Conservation (phyloP, 1,140 invertebrate genomes). For the Heliconius hermathena region DNA sequence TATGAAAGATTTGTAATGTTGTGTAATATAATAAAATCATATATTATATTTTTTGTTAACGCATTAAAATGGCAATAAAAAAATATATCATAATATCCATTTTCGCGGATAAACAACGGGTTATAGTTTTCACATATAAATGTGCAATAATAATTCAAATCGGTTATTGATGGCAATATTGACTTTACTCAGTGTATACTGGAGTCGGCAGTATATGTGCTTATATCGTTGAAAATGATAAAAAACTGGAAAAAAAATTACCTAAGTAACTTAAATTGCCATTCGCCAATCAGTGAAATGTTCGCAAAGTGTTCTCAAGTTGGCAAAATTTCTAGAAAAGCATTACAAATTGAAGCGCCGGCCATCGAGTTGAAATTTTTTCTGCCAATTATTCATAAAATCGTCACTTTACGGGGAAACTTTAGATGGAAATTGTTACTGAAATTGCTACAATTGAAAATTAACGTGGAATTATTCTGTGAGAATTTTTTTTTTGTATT, state of each 20-base stretch:
- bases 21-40: too few relatives aligned
- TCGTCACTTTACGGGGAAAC: conserved; percentile 5
- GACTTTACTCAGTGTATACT: too few relatives aligned
- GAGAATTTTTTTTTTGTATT: not conserved
- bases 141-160: too few relatives aligned
- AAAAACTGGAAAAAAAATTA: not conserved
- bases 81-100: too few relatives aligned
- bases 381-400: conserved; percentile 6
- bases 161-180: too few relatives aligned
- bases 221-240: too few relatives aligned
- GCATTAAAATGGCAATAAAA: too few relatives aligned
- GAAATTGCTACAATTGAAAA: conserved; percentile 3
- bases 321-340: not conserved
- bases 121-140: too few relatives aligned
- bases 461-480: not conserved
- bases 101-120: too few relatives aligned
- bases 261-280: not conserved
- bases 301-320: conserved; percentile 4
- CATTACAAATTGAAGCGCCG: not conserved
- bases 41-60: too few relatives aligned
- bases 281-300: conserved; percentile 4
- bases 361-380: not conserved
- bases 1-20: too few relatives aligned
- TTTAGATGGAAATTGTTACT: not conserved
- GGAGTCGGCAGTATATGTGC: too few relatives aligned